Evolutionary conservation across 2,888 invertebrate genomes (phyloP).

Genomic region (Troides oblongomaculatus): DNA sequence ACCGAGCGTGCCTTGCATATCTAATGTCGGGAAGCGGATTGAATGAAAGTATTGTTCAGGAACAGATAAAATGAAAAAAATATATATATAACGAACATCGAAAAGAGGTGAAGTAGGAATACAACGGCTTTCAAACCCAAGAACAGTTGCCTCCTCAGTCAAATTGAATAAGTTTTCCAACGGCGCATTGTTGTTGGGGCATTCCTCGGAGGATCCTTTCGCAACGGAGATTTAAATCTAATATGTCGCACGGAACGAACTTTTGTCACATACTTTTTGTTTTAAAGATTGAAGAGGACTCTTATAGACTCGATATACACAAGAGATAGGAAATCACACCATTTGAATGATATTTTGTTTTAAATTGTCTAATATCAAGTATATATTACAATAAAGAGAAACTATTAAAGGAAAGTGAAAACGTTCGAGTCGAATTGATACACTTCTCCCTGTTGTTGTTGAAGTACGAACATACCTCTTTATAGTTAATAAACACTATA

Average conservation of each 20-base stretch:
- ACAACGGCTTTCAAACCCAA: conserved; percentile 66
- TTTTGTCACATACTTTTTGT: conserved; percentile 3
- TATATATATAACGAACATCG: conserved; percentile 46
- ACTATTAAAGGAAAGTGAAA: no score
- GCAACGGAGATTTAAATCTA: conserved; percentile 42
- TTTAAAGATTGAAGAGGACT: not conserved
- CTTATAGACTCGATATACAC: not conserved
- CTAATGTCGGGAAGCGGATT: conserved; percentile 63
- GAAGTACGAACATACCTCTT: no score
- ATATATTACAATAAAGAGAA: no score
- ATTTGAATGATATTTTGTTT: no score
- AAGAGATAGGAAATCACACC: no score
- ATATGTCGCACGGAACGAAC: conserved; percentile 16
- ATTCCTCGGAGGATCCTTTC: conserved; percentile 47
- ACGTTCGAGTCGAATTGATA: no score
- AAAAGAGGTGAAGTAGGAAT: conserved; percentile 51
- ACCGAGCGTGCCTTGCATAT: conserved; percentile 68
- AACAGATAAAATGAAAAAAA: conserved; percentile 62
- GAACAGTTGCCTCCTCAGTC: conserved; percentile 70
- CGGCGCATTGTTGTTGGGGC: conserved; percentile 62
- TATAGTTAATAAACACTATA: no score
- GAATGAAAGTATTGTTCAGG: conserved; percentile 72
- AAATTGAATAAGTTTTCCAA: conserved; percentile 72
- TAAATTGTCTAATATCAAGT: no score
- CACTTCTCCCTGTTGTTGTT: no score